These are phyloP conservation scores for Venturia canescens DNA, from an alignment of 1,140 invertebrate genomes.

Conservation along the genomic window DNA sequence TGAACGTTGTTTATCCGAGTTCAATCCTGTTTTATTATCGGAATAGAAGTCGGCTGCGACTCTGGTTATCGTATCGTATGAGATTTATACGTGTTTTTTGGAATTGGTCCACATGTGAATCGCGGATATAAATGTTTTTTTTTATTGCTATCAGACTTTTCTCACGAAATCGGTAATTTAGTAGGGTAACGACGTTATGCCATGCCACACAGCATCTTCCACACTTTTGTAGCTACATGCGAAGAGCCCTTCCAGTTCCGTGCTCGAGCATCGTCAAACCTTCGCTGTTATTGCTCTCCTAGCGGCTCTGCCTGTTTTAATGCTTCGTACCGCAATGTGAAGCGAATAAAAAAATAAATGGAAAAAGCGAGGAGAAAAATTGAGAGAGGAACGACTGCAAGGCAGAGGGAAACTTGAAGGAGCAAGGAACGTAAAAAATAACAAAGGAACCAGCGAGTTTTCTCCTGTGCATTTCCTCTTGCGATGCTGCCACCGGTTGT, in stretches of 20 bases:
- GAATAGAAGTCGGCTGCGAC: no score
- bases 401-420: slow-evolving; percentile 13
- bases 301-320: not conserved
- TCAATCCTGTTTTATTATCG: no score
- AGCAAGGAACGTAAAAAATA: slow-evolving; percentile 11
- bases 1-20: no score
- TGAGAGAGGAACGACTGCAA: not conserved
- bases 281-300: not conserved
- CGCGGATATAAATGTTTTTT: not conserved
- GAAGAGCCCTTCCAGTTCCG: not conserved
- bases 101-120: no score
- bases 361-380: not conserved
- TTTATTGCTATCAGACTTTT: not conserved
- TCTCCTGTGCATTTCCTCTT: not conserved
- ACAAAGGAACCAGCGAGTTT: slow-evolving; percentile 10
- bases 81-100: not conserved
- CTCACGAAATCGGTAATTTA: not conserved
- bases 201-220: not conserved
- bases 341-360: not conserved
- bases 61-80: no score
- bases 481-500: not conserved
- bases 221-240: not conserved
- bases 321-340: not conserved
- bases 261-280: not conserved
- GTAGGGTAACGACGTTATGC: not conserved